Percentiles rank a stretch among this genome's conserved stretches.
phyloP scores from a whole-genome alignment of 1,140 invertebrate species.

The Drosophila bocqueti region DNA sequence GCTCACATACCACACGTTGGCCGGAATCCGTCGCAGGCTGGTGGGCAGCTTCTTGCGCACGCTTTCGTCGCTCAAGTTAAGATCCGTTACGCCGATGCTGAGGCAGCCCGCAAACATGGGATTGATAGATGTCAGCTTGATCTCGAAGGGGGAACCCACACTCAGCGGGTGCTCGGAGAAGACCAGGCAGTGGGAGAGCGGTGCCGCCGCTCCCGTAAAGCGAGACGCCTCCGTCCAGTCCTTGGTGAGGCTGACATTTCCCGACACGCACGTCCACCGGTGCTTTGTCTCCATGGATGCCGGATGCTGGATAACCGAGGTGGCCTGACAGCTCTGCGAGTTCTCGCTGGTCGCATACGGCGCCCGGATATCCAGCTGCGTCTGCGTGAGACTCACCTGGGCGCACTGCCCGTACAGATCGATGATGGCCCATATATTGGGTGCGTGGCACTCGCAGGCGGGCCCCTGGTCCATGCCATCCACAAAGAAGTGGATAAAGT shows the following conservation, averaged over 20 bases:
- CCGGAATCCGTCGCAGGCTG: slow-evolving; percentile 77
- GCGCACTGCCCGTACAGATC: slow-evolving; percentile 98
- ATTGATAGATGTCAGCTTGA: slow-evolving; percentile 80
- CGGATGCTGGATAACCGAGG: slow-evolving; percentile 81
- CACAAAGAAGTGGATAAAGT: slow-evolving; percentile 95
- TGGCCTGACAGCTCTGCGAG: slow-evolving; percentile 84
- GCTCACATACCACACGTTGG: slow-evolving; percentile 85
- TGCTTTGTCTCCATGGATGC: slow-evolving; percentile 73
- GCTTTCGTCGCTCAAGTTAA: slow-evolving; percentile 79
- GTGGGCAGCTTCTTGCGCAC: slow-evolving; percentile 80
- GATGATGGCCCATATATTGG: slow-evolving; percentile 96
- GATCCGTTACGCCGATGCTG: slow-evolving; percentile 81
- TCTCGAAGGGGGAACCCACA: slow-evolving; percentile 82
- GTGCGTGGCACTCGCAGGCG: slow-evolving; percentile 93
- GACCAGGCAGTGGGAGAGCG: slow-evolving; percentile 77
- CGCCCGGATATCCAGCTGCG: slow-evolving; percentile 78
- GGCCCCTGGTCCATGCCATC: slow-evolving; percentile 96
- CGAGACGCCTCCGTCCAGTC: slow-evolving; percentile 82
- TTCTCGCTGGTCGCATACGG: slow-evolving; percentile 85
- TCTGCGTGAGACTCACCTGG: slow-evolving; percentile 89
- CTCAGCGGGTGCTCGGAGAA: slow-evolving; percentile 81
- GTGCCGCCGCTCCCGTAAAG: slow-evolving; percentile 63
- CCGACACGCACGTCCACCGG: slow-evolving; percentile 82
- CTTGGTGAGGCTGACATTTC: slow-evolving; percentile 79
- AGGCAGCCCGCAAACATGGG: slow-evolving; percentile 81